Conservation (phyloP, 2,888 invertebrate genomes). For the Palloptera scutellata region DNA sequence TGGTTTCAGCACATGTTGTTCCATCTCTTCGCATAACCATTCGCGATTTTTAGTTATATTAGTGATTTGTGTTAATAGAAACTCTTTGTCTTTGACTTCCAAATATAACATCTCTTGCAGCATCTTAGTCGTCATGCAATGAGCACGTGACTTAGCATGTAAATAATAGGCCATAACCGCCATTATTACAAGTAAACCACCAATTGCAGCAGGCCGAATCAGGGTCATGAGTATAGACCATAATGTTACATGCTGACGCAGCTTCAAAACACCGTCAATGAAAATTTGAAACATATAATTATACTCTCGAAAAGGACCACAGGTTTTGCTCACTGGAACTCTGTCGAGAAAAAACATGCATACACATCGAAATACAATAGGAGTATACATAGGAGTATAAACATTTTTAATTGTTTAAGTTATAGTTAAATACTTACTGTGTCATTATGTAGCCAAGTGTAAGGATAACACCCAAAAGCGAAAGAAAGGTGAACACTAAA, state of each 20-base stretch:
- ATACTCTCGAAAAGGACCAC: conserved; percentile 73
- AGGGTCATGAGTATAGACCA: conserved; percentile 66
- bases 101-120: conserved; percentile 72
- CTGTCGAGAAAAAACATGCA: conserved; percentile 62
- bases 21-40: conserved; percentile 44
- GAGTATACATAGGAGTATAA: conserved; percentile 10
- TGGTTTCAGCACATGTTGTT: background rate
- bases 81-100: conserved; percentile 73
- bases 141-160: conserved; percentile 70
- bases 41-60: conserved; percentile 69
- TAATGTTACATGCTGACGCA: conserved; percentile 65
- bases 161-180: conserved; percentile 71
- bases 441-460: conserved; percentile 73
- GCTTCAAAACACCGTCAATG: conserved; percentile 67
- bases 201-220: conserved; percentile 71
- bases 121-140: conserved; percentile 69
- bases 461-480: conserved; percentile 70
- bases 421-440: conserved; percentile 62
- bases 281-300: conserved; percentile 69
- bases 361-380: too few species aligned
- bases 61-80: conserved; percentile 70
- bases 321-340: conserved; percentile 66
- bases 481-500: conserved; percentile 72
- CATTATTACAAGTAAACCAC: conserved; percentile 69
- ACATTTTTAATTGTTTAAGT: conserved; percentile 19